phyloP scores from a whole-genome alignment of 2,113 vertebrate genomes.

The Sinocyclocheilus anshuiensis region DNA sequence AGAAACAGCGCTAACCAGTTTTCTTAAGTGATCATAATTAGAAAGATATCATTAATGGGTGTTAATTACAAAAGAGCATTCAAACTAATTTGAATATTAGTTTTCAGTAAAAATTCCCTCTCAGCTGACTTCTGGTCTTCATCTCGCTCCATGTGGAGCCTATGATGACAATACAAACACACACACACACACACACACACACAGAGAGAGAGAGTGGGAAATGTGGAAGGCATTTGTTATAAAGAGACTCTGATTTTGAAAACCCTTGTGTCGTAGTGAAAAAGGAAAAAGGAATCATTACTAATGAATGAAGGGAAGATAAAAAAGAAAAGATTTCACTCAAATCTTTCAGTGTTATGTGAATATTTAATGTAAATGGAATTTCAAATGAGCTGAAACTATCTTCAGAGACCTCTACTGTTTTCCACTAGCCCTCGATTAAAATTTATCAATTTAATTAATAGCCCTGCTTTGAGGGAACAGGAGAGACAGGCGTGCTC shows the following conservation, averaged over 20 bases:
- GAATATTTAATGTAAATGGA: conserved; percentile 88
- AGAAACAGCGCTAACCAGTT: conserved; percentile 47
- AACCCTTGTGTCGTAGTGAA: conserved; percentile 68
- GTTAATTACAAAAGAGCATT: conserved; percentile 46
- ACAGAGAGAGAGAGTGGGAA: not conserved
- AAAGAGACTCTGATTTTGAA: conserved; percentile 74
- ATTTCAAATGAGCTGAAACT: conserved; percentile 81
- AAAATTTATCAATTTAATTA: conserved; percentile 85
- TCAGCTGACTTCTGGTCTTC: not conserved
- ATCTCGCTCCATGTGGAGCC: not conserved
- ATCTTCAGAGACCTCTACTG: conserved; percentile 76
- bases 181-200: no score
- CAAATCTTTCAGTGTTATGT: conserved; percentile 74
- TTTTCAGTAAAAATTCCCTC: conserved; percentile 10
- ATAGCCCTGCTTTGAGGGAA: conserved; percentile 67
- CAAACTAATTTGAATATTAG: conserved; percentile 24
- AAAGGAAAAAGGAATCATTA: conserved; percentile 73
- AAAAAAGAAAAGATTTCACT: conserved; percentile 74
- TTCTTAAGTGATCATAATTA: conserved; percentile 49
- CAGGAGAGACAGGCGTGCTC: conserved; percentile 61
- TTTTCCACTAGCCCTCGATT: conserved; percentile 78
- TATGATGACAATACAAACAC: not conserved
- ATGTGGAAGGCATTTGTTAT: conserved; percentile 63
- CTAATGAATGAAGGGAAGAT: conserved; percentile 78
- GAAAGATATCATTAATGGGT: conserved; percentile 48